Conservation (phyloP, 2,888 invertebrate genomes). For the Caenorhabditis becei region DNA sequence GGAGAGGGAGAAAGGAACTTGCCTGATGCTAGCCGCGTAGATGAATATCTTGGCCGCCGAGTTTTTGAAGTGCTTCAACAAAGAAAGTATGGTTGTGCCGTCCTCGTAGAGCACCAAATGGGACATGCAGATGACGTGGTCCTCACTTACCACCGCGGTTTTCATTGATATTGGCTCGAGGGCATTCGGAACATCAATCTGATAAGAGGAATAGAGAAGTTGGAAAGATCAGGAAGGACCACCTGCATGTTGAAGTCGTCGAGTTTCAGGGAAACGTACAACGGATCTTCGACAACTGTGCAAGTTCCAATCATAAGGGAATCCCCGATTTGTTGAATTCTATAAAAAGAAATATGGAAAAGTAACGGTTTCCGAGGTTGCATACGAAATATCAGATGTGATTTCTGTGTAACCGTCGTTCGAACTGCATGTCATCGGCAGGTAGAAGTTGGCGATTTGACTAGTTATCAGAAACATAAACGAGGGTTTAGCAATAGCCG, state of each 20-base stretch:
- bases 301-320: constrained; percentile 49
- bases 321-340: constrained; percentile 51
- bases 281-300: constrained; percentile 48
- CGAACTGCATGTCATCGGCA: constrained; percentile 57
- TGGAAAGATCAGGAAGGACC: too few relatives aligned
- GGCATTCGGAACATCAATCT: constrained; percentile 56
- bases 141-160: constrained; percentile 19
- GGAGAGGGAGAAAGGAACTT: neutral
- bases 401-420: constrained; percentile 48
- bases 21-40: constrained; percentile 60
- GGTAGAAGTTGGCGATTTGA: constrained; percentile 50
- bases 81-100: constrained; percentile 53
- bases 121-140: constrained; percentile 59
- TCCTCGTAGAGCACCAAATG: constrained; percentile 62
- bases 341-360: too few relatives aligned
- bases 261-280: constrained; percentile 48
- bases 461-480: constrained; percentile 58
- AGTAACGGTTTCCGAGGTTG: too few relatives aligned
- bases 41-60: constrained; percentile 48
- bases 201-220: too few relatives aligned
- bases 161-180: constrained; percentile 5
- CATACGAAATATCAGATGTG: constrained; percentile 44
- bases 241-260: constrained; percentile 58
- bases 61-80: constrained; percentile 54
- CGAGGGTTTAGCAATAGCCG: constrained; percentile 30